phyloP scores from a whole-genome alignment of 2,888 invertebrate genomes.

The Drosophila colorata region DNA sequence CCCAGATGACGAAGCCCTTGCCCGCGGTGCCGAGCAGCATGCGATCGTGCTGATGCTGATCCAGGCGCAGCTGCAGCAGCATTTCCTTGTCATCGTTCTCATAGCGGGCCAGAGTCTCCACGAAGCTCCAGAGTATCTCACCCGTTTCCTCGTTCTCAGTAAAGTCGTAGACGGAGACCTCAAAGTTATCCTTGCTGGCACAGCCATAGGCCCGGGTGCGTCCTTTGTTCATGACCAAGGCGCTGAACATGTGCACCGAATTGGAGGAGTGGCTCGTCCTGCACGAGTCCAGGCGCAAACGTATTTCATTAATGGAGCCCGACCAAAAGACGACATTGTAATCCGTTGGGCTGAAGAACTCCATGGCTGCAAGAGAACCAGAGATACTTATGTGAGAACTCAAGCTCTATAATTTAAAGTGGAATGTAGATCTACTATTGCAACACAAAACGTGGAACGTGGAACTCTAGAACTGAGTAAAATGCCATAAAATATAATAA shows the following conservation, averaged over 20 bases:
- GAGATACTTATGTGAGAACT: background rate
- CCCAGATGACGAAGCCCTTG: slow-evolving; percentile 94
- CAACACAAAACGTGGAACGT: too few relatives aligned
- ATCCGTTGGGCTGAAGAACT: slow-evolving; percentile 89
- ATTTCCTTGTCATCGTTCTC: slow-evolving; percentile 91
- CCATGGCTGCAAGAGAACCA: slow-evolving; percentile 86
- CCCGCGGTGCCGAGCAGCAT: slow-evolving; percentile 93
- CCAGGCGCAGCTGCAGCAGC: slow-evolving; percentile 93
- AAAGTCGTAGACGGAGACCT: slow-evolving; percentile 84
- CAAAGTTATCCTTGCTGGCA: slow-evolving; percentile 88
- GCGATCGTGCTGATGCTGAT: slow-evolving; percentile 89
- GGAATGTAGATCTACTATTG: too few relatives aligned
- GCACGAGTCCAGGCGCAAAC: slow-evolving; percentile 89
- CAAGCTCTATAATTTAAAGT: too few relatives aligned
- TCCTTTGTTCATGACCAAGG: slow-evolving; percentile 89
- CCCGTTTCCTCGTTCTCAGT: slow-evolving; percentile 64
- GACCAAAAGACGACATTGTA: slow-evolving; percentile 93
- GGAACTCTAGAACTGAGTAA: too few relatives aligned
- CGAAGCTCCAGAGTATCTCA: slow-evolving; percentile 87
- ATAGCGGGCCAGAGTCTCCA: slow-evolving; percentile 88
- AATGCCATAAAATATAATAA: too few relatives aligned
- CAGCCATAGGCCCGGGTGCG: slow-evolving; percentile 90
- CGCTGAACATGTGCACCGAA: slow-evolving; percentile 84
- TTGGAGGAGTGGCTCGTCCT: slow-evolving; percentile 78
- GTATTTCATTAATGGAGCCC: slow-evolving; percentile 91